Evolutionary conservation across 1,140 invertebrate genomes (phyloP).

Genomic region (Cheumatopsyche charites): DNA sequence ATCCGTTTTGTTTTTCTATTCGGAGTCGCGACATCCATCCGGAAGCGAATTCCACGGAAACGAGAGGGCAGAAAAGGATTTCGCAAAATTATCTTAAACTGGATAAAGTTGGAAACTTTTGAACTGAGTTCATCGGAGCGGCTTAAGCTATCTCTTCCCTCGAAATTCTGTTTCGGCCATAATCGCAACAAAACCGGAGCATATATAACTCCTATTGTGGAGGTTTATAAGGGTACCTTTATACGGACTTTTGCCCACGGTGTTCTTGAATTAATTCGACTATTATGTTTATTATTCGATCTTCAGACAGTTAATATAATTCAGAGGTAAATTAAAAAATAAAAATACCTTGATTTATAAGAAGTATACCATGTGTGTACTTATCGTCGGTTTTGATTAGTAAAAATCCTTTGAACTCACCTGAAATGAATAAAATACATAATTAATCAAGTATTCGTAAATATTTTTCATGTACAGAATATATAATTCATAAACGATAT

Average conservation of each 20-base stretch:
- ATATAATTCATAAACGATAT: background rate
- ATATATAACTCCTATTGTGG: conserved; percentile 32
- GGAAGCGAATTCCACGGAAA: conserved; percentile 32
- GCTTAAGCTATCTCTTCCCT: conserved; percentile 41
- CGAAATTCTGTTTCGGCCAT: conserved; percentile 43
- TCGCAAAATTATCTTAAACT: conserved; percentile 36
- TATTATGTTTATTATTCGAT: conserved; percentile 14
- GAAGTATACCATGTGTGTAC: too few relatives aligned
- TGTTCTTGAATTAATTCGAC: too few relatives aligned
- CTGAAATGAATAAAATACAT: conserved; percentile 17
- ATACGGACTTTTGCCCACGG: conserved; percentile 20
- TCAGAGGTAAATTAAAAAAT: too few relatives aligned
- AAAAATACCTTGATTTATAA: too few relatives aligned
- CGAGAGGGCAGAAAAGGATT: conserved; percentile 21
- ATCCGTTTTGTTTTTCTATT: conserved; percentile 22
- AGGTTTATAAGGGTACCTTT: conserved; percentile 29
- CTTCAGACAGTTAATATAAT: too few relatives aligned
- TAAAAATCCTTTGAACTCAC: conserved; percentile 4
- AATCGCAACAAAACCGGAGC: conserved; percentile 38
- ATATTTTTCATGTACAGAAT: background rate
- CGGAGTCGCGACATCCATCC: conserved; percentile 12
- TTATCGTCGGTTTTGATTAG: too few relatives aligned
- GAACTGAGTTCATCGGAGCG: conserved; percentile 42
- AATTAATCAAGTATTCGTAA: background rate
- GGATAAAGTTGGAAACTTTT: conserved; percentile 42